Evolutionary conservation across 1,140 invertebrate genomes (phyloP).

Genomic region (Paraescarpia echinospica): DNA sequence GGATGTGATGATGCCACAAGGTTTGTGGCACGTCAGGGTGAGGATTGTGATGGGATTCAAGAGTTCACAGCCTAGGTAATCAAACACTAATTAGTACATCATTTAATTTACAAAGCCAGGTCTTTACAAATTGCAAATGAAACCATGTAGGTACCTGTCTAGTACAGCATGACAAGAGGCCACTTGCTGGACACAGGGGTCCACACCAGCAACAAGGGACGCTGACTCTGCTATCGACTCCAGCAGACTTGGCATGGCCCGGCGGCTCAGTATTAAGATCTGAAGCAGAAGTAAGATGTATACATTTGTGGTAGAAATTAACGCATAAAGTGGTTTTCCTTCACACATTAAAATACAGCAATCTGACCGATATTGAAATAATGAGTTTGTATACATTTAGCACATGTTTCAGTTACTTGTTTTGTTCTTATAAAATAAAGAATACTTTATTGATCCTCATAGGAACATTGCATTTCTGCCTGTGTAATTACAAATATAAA

Average conservation of each 20-base stretch:
- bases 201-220: not conserved
- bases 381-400: too few relatives aligned
- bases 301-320: not conserved
- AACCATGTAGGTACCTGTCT: not conserved
- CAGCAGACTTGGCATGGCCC: conserved; percentile 13
- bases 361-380: not conserved
- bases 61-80: too few relatives aligned
- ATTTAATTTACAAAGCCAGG: not conserved
- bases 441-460: too few relatives aligned
- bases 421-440: too few relatives aligned
- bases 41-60: too few relatives aligned
- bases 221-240: conserved; percentile 12
- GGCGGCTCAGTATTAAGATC: conserved; percentile 12
- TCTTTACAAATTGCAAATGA: not conserved
- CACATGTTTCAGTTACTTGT: too few relatives aligned
- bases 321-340: too few relatives aligned
- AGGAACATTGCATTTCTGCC: too few relatives aligned
- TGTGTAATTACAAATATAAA: too few relatives aligned
- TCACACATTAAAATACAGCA: too few relatives aligned
- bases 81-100: not conserved
- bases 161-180: conserved; percentile 4
- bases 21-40: too few relatives aligned
- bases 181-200: not conserved
- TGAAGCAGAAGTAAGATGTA: not conserved
- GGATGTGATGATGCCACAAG: too few relatives aligned